Evolutionary conservation across 2,797 vertebrate species (phyloP).

Genomic region (Eulemur rubriventer): DNA sequence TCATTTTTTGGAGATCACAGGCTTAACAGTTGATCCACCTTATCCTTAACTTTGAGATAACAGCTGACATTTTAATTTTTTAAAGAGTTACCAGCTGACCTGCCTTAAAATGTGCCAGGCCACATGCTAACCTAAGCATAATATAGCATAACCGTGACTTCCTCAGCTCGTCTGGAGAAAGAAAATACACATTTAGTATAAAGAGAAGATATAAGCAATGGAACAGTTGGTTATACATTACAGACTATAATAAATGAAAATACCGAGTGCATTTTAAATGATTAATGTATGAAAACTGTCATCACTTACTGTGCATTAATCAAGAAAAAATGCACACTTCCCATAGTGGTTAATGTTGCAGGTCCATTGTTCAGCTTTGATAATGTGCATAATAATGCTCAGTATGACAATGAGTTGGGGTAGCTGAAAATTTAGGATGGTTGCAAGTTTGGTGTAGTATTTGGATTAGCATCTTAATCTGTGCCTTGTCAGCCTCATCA

Average conservation of each 20-base stretch:
- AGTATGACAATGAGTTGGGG: conserved; percentile 89
- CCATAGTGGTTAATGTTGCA: conserved; percentile 83
- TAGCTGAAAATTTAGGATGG: conserved; percentile 88
- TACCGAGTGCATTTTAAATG: conserved; percentile 86
- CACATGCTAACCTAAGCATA: conserved; percentile 57
- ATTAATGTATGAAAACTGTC: conserved; percentile 86
- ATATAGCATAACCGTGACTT: conserved; percentile 57
- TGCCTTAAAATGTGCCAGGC: conserved; percentile 66
- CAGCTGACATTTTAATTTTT: background rate
- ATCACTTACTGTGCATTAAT: conserved; percentile 83
- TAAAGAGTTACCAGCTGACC: conserved; percentile 52
- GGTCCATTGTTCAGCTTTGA: conserved; percentile 83
- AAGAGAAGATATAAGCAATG: conserved; percentile 80
- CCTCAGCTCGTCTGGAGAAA: conserved; percentile 77
- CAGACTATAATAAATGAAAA: conserved; percentile 83
- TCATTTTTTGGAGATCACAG: background rate
- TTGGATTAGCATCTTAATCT: conserved; percentile 89
- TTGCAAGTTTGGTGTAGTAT: conserved; percentile 89
- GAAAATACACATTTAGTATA: conserved; percentile 76
- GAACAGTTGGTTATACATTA: conserved; percentile 78
- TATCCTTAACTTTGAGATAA: conserved; percentile 28
- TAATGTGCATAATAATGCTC: conserved; percentile 87
- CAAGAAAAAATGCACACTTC: conserved; percentile 84
- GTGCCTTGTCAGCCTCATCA: conserved; percentile 83
- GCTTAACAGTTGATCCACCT: background rate